phyloP scores from a whole-genome alignment of 2,113 vertebrate genomes.

The Oncorhynchus clarkii region DNA sequence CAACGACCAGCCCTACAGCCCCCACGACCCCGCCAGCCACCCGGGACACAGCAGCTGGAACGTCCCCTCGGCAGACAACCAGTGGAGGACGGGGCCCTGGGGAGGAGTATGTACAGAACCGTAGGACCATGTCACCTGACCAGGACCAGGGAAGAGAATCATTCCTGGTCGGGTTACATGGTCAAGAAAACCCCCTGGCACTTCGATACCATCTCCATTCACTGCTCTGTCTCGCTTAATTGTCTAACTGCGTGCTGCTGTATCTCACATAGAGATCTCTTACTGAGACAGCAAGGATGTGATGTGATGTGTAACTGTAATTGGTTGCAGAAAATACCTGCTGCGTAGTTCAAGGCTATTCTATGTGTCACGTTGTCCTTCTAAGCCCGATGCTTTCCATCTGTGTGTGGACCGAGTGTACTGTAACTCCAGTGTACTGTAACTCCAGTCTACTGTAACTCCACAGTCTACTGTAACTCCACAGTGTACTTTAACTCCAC shows the following conservation, averaged over 20 bases:
- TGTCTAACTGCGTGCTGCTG: background rate
- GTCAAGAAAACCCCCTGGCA: too few species aligned
- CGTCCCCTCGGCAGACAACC: constrained; percentile 75
- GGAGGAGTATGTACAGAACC: constrained; percentile 83
- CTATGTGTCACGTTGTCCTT: constrained; percentile 5
- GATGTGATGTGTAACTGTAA: constrained; percentile 38
- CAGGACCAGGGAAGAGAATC: too few species aligned
- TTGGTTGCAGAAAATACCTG: constrained; percentile 18
- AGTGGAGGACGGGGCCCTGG: constrained; percentile 97
- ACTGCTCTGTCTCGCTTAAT: background rate
- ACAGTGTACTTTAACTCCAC: too few species aligned
- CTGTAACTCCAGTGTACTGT: too few species aligned
- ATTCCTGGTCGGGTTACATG: too few species aligned
- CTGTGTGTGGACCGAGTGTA: constrained; percentile 1
- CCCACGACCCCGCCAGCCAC: constrained; percentile 70
- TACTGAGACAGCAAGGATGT: constrained; percentile 43
- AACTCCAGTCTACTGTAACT: too few species aligned
- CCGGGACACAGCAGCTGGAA: constrained; percentile 81
- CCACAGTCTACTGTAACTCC: too few species aligned
- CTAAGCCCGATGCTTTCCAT: constrained; percentile 26
- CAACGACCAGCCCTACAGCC: constrained; percentile 74
- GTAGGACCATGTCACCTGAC: background rate
- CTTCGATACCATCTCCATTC: too few species aligned
- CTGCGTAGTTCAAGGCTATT: constrained; percentile 40
- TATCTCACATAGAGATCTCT: background rate